These are phyloP conservation scores for Acinonyx jubatus DNA, from an alignment of 2,113 vertebrate species.

Conservation along the genomic window DNA sequence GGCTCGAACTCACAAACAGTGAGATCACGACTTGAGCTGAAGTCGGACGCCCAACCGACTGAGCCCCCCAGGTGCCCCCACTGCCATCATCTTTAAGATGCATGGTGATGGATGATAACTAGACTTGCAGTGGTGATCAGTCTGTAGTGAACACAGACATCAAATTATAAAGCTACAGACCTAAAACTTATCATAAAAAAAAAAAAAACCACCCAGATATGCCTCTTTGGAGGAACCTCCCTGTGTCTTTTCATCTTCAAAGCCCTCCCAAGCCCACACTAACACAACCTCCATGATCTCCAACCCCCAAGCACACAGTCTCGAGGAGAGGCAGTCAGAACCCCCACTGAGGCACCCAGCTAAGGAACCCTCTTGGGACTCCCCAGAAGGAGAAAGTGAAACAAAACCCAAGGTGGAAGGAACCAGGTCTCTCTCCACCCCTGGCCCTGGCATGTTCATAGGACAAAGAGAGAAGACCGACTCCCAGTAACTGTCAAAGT, in stretches of 20 bases:
- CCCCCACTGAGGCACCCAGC: not conserved
- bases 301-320: not conserved
- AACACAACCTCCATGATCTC: not conserved
- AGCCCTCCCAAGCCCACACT: not conserved
- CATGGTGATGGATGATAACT: not conserved
- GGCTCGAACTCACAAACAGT: too few relatives aligned
- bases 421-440: not conserved
- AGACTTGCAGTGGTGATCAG: not conserved
- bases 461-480: not conserved
- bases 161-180: not conserved
- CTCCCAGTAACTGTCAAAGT: not conserved
- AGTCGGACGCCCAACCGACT: too few relatives aligned
- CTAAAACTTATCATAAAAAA: not conserved
- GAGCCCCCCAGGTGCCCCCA: too few relatives aligned
- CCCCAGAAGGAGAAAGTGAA: not conserved
- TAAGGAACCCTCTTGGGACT: not conserved
- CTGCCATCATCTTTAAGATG: not conserved
- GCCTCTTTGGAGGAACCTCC: not conserved
- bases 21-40: too few relatives aligned
- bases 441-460: not conserved
- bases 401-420: not conserved
- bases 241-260: not conserved
- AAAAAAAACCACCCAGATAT: not conserved
- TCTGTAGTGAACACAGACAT: not conserved
- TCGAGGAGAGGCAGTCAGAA: not conserved